A percentile compares a stretch with the other conserved stretches of the same genome.
Conservation (phyloP, 2,113 vertebrate species). For the Gymnogyps californianus region DNA sequence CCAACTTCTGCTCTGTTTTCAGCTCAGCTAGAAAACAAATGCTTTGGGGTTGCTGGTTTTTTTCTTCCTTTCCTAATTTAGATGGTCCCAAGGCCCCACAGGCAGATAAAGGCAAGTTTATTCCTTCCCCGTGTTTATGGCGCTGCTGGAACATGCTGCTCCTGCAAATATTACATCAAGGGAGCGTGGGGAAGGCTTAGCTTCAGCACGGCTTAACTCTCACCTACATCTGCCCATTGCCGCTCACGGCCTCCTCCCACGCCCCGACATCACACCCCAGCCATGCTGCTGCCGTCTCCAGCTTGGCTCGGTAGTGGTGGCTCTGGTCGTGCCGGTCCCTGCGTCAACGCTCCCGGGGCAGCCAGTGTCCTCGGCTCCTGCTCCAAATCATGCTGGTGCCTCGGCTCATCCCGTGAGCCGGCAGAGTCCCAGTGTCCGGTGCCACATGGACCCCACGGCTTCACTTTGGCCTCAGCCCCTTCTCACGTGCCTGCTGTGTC, state of each 20-base stretch:
- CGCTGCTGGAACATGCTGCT: slow-evolving; percentile 25
- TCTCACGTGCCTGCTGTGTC: rapidly evolving
- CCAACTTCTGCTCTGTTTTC: neutral
- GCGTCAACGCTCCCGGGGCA: rapidly evolving
- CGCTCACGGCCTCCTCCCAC: rapidly evolving
- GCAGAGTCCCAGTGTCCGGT: neutral
- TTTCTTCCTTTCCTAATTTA: slow-evolving; percentile 48
- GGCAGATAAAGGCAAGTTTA: slow-evolving; percentile 27
- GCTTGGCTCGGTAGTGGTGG: rapidly evolving
- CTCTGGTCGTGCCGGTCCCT: neutral
- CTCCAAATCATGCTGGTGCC: rapidly evolving
- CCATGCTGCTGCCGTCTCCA: rapidly evolving
- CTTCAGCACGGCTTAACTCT: neutral
- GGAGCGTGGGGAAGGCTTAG: neutral
- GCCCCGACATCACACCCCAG: rapidly evolving
- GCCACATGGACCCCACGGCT: rapidly evolving
- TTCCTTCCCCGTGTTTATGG: slow-evolving; percentile 9
- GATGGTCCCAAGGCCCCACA: slow-evolving; percentile 28
- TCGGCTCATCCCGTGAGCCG: rapidly evolving
- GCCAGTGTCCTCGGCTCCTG: rapidly evolving
- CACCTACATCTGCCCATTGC: neutral
- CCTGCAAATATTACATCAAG: neutral
- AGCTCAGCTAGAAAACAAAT: neutral
- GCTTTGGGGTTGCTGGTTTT: neutral
- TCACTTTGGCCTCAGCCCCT: neutral